Base-by-base conservation (phyloP, 2,113 vertebrate genomes). In the Abramis brama region DNA sequence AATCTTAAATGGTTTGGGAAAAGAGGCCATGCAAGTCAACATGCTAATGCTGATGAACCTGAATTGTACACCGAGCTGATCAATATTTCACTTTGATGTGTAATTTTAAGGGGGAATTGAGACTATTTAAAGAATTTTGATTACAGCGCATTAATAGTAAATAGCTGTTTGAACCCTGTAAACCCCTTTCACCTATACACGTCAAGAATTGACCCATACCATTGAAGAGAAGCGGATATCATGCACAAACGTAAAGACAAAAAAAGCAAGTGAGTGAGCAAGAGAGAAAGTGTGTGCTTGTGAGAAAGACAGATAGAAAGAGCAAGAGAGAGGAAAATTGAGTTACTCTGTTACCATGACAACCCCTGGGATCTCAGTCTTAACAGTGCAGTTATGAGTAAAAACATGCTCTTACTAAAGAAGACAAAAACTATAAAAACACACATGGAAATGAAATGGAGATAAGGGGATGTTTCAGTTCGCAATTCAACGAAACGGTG, bases 401-500 rank as follows among this genome's bases (percentile, higher is more conserved):
- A 59, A 76, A 75, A 82, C 80, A 62, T 33, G 73, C 30, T 62
- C 43, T 52, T 77, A 68, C 75, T 83, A 57, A 43, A 43, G 33
- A 52, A 55, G 30, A 15, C 13, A 57, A 55, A 50, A 17, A 23
- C 66, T 43, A 90, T 88, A 92, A 59, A 91, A 77, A 88, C 90
- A 75, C 66, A 74, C 77, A 92, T 91, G 92, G 82, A 91, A 90
- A 86, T 79, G 43, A 55, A 84, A 85, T 82, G 17, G 84, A 83
- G 6, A 86, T 82, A 78, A 90, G 86, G 50, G 45, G 27, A 47
- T 50, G 30, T 87, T 82, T 82, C 30, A 82, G 62, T 68, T 50
- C 0, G 19, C 62, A 70, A 68, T 70, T 52, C 79, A 80, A 80
- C 5, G 2, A 74, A 74, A 47, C 3, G 1, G 59, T 64, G 59